phyloP scores from a whole-genome alignment of 2,797 vertebrate genomes.

The Cichlasoma orientale region DNA sequence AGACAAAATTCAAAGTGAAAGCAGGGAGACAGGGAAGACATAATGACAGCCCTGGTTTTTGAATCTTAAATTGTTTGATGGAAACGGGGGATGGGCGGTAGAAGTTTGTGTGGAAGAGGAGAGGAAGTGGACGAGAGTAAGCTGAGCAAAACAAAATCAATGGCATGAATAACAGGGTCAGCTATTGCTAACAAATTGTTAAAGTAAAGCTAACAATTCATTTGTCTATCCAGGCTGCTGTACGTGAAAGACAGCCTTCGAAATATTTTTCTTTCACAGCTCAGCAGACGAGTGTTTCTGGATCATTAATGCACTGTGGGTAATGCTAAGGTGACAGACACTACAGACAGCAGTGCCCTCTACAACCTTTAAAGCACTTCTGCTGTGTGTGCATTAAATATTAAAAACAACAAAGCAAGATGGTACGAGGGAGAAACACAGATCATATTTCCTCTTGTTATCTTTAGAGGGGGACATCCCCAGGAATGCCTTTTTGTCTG shows the following conservation, averaged over 20 bases:
- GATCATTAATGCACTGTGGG: neutral
- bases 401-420: neutral
- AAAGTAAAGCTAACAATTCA: neutral
- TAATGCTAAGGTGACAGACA: neutral
- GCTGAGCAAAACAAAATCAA: neutral
- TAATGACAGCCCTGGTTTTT: conserved; percentile 10
- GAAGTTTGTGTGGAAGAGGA: neutral
- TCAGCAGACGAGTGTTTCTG: neutral
- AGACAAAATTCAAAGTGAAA: neutral
- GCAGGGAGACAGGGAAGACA: neutral
- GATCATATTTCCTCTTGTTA: conserved; percentile 37
- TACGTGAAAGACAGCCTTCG: neutral
- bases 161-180: neutral
- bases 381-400: conserved; percentile 15
- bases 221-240: neutral
- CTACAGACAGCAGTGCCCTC: neutral
- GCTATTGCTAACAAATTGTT: neutral
- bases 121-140: neutral
- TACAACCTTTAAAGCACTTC: neutral
- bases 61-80: conserved; percentile 2
- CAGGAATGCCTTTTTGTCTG: conserved; percentile 4
- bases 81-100: conserved; percentile 1
- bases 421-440: neutral
- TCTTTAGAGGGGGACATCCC: conserved; percentile 36
- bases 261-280: neutral